Base-by-base conservation (phyloP, 2,888 invertebrate species). In the Catocala nupta region DNA sequence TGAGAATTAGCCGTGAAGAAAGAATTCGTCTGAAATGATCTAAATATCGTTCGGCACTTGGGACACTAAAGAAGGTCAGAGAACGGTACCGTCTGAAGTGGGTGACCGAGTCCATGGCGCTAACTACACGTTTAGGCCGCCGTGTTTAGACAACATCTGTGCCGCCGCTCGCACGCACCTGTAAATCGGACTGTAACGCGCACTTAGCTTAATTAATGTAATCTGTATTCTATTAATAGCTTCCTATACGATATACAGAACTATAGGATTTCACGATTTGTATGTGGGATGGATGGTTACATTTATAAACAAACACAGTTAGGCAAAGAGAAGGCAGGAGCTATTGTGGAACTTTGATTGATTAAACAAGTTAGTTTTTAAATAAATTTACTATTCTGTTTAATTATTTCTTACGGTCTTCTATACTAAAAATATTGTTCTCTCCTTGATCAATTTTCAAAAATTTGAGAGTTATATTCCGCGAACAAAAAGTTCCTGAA, bases 21-120 rank as follows among this genome's bases (percentile, higher is more conserved):
- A 39, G 34, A 47, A 53, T 11, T 25, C 55, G 57, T 61, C 65
- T 55, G 63, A 77, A 73, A 73, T 68, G 62, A 56, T 71, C 59
- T 66, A 44, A 69, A 70, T 63, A 63, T 63, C 59, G 52, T 65
- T 56, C 54, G 64, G 58, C 47, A 67, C 70, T 66, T 77, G 71
- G 63, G 55, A 52, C 52, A 25, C 50, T 25, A 63, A 82, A 82
- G 60, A 62, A 70, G 80, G 80, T 78, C 79, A 75, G 4, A 56
- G 33, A 73, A 90, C 91, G 88, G 91, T 84, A 83, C 53, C 52
- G 5, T 47, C 81, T 88, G 89, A 90, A 90, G 78, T 90, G 74
- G 91, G 91, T 91, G 89, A 90, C 90, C 89, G 76, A 76, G 77
- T 72, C 65, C 55, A 63, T 55, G 70, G 76, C 68, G 87, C 83